Evolutionary conservation across 2,888 invertebrate species (phyloP).

Genomic region (Balanococcus diminutus): DNA sequence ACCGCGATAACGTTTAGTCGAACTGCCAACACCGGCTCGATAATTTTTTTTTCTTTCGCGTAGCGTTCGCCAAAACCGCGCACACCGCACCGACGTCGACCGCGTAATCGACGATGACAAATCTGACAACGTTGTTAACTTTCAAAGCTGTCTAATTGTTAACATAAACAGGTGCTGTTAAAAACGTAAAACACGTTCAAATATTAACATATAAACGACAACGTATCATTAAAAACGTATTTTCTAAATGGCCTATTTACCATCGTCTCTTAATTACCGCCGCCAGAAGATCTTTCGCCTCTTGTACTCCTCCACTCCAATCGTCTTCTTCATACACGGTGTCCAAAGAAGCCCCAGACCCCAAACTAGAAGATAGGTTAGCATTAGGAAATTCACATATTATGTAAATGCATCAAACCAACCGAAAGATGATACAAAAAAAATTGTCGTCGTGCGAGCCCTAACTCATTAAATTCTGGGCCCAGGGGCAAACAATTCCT

Average conservation of each 20-base stretch:
- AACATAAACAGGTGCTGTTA: constrained; percentile 25
- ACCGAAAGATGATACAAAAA: too few relatives aligned
- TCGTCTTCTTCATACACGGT: too few relatives aligned
- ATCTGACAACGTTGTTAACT: constrained; percentile 41
- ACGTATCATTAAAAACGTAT: constrained; percentile 40
- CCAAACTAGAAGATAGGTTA: too few relatives aligned
- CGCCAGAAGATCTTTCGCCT: background rate
- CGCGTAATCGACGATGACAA: constrained; percentile 15
- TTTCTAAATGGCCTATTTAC: constrained; percentile 39
- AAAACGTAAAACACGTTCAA: constrained; percentile 36
- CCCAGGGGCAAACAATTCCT: too few relatives aligned
- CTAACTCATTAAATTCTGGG: too few relatives aligned
- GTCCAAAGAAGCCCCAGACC: too few relatives aligned
- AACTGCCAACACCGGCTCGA: background rate
- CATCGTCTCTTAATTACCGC: constrained; percentile 31
- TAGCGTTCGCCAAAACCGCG: background rate
- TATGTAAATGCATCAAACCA: too few relatives aligned
- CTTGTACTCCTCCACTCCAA: background rate
- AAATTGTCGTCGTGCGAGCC: too few relatives aligned
- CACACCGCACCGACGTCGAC: too few relatives aligned
- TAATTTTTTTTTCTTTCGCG: constrained; percentile 37
- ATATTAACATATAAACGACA: constrained; percentile 43
- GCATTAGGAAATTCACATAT: too few relatives aligned
- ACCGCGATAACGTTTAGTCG: constrained; percentile 27
- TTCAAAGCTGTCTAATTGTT: constrained; percentile 25